Conservation (phyloP, 2,888 invertebrate species). For the Atrina japonica region DNA sequence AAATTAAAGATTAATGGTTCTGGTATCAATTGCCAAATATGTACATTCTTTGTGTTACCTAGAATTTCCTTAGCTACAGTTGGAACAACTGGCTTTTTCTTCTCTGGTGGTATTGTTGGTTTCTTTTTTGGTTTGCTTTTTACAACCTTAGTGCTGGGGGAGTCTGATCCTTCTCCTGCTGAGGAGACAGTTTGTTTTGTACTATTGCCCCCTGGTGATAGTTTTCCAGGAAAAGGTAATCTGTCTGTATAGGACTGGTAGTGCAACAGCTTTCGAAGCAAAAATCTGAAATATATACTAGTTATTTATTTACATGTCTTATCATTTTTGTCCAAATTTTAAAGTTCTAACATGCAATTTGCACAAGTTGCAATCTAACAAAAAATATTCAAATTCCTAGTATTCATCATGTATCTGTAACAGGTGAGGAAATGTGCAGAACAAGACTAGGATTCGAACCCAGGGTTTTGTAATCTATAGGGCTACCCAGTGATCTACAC, state of each 20-base stretch:
- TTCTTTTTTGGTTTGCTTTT: conserved; percentile 64
- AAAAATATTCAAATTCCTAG: too few relatives aligned
- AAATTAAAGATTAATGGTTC: too few relatives aligned
- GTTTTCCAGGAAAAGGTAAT: conserved; percentile 34
- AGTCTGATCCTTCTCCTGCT: conserved; percentile 18
- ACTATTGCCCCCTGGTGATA: conserved; percentile 31
- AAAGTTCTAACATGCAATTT: too few relatives aligned
- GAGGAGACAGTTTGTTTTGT: conserved; percentile 26
- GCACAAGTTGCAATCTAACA: too few relatives aligned
- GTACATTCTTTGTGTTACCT: conserved; percentile 46
- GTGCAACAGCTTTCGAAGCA: conserved; percentile 86
- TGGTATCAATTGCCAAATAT: too few relatives aligned
- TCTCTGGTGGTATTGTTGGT: conserved; percentile 26
- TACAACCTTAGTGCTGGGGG: conserved; percentile 17
- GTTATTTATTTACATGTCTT: not conserved
- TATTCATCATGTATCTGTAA: too few relatives aligned
- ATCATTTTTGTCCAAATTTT: not conserved
- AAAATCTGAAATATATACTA: conserved; percentile 84
- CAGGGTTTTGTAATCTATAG: too few relatives aligned
- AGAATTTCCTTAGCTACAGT: conserved; percentile 55
- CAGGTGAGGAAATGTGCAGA: too few relatives aligned
- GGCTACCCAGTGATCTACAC: too few relatives aligned
- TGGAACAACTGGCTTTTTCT: conserved; percentile 51
- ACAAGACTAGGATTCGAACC: too few relatives aligned
- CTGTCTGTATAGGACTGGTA: conserved; percentile 76